These are phyloP conservation scores for Psophia crepitans DNA, from an alignment of 2,113 vertebrate species.

Conservation along the genomic window DNA sequence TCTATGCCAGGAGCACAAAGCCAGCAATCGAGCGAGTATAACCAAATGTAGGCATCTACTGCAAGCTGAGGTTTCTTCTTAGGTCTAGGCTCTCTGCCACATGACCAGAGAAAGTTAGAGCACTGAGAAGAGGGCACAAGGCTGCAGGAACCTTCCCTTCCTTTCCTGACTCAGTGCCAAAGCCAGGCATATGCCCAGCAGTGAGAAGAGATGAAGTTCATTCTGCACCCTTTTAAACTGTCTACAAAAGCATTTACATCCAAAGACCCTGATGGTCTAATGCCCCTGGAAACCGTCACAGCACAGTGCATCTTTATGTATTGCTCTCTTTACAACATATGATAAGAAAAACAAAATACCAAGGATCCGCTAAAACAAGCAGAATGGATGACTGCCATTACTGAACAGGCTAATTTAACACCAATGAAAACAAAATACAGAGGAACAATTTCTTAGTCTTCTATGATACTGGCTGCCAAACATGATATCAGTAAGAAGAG, in stretches of 20 bases:
- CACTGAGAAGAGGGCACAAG: neutral
- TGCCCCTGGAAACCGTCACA: neutral
- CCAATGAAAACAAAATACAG: slow-evolving; percentile 14
- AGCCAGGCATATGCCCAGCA: neutral
- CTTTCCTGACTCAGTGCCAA: neutral
- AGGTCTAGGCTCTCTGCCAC: neutral
- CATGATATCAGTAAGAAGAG: slow-evolving; percentile 18
- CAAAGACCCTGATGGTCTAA: neutral
- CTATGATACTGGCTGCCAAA: slow-evolving; percentile 16
- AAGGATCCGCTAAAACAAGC: neutral
- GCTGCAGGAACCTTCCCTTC: neutral
- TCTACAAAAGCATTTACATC: neutral
- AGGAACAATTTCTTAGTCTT: slow-evolving; percentile 19
- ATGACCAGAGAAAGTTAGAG: neutral
- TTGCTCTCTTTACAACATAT: neutral
- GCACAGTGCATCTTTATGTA: neutral
- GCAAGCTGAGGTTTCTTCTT: neutral
- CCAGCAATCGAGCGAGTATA: neutral
- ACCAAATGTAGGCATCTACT: neutral
- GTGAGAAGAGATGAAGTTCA: neutral
- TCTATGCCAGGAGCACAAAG: neutral
- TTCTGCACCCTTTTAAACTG: neutral
- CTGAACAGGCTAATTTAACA: slow-evolving; percentile 22
- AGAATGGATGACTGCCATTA: neutral
- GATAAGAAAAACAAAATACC: neutral